A percentile compares a stretch with the other conserved stretches of the same genome.
phyloP scores from a whole-genome alignment of 2,888 invertebrate genomes.

The Brachyptera putata region DNA sequence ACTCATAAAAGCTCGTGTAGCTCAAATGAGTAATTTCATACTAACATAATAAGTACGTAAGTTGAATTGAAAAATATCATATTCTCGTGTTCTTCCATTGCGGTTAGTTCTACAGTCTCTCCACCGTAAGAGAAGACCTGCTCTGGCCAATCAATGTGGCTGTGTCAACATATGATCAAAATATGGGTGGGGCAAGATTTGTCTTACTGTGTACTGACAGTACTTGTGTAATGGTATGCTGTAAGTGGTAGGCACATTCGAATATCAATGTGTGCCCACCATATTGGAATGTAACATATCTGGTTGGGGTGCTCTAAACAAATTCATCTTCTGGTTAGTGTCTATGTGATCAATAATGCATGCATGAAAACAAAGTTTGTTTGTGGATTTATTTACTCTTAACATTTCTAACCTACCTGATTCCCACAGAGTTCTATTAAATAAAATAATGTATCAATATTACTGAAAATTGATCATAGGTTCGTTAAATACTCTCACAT shows the following conservation, averaged over 20 bases:
- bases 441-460: conserved; percentile 2
- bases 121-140: neutral
- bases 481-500: too few relatives aligned
- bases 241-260: conserved; percentile 23
- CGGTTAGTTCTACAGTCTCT: conserved; percentile 23
- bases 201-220: neutral
- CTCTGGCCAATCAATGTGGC: conserved; percentile 5
- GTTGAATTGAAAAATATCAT: conserved; percentile 32
- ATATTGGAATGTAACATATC: conserved; percentile 35
- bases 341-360: conserved; percentile 23
- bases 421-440: neutral
- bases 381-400: conserved; percentile 15
- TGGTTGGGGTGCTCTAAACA: conserved; percentile 35
- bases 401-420: neutral
- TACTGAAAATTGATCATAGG: too few relatives aligned
- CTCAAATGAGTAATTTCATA: conserved; percentile 33
- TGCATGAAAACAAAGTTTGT: conserved; percentile 20
- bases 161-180: conserved; percentile 6
- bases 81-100: conserved; percentile 36
- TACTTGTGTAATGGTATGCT: conserved; percentile 27
- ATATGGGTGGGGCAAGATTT: conserved; percentile 6
- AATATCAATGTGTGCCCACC: conserved; percentile 33
- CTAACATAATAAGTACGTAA: conserved; percentile 35
- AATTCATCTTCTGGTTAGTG: conserved; percentile 24
- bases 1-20: conserved; percentile 26